These are phyloP conservation scores for Muricea muricata DNA, from an alignment of 92 coral and sea anemone genomes.

Conservation along the genomic window DNA sequence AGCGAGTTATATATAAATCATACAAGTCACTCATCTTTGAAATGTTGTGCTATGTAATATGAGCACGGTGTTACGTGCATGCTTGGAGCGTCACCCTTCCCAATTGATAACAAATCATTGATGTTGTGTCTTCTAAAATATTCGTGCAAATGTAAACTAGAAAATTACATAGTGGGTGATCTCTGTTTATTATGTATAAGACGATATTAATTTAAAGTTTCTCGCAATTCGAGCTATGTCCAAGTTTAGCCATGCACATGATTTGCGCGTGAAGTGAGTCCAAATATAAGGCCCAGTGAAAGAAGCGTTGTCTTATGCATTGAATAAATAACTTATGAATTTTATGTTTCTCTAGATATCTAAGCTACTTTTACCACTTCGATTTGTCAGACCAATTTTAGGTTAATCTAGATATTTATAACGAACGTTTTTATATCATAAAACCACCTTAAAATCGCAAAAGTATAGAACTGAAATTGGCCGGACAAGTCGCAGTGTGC, in stretches of 20 bases:
- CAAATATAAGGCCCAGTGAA: slow-evolving; percentile 28
- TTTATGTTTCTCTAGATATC: slow-evolving; percentile 2
- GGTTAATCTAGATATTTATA: neutral
- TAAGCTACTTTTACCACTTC: neutral
- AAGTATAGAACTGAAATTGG: too few species aligned
- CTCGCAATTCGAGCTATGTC: neutral
- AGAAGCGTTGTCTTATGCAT: slow-evolving; percentile 10
- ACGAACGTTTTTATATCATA: neutral
- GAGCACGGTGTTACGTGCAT: neutral
- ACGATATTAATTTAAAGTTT: neutral
- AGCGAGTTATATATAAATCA: slow-evolving; percentile 1
- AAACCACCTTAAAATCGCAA: too few species aligned
- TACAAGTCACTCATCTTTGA: slow-evolving; percentile 11
- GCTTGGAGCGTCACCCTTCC: neutral
- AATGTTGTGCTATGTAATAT: neutral
- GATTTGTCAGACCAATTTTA: too few species aligned
- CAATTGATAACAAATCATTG: slow-evolving; percentile 38
- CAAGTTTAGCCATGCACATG: neutral
- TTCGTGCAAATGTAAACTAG: slow-evolving; percentile 20
- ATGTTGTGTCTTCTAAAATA: slow-evolving; percentile 27
- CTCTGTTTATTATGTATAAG: neutral
- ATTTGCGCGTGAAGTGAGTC: neutral
- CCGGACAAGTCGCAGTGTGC: too few species aligned
- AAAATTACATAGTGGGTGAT: slow-evolving; percentile 29
- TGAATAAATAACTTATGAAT: slow-evolving; percentile 46